Conservation (phyloP, 2,888 invertebrate species). For the Siphonodentalium dalli region DNA sequence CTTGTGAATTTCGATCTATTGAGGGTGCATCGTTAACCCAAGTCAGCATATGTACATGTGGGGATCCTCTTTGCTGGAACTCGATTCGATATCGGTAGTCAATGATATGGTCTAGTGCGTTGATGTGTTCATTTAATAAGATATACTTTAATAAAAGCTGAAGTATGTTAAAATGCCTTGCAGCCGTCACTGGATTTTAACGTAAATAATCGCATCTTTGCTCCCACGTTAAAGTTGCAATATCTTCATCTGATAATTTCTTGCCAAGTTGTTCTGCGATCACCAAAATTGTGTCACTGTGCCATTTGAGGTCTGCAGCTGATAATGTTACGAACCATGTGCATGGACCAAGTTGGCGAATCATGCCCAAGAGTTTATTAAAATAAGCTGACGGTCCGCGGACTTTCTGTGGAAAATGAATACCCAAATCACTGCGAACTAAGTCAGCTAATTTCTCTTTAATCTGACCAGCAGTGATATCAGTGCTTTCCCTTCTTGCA, state of each 20-base stretch:
- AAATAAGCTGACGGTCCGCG: constrained; percentile 34
- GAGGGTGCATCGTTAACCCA: constrained; percentile 33
- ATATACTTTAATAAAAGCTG: constrained; percentile 26
- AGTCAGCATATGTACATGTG: constrained; percentile 34
- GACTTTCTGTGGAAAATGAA: constrained; percentile 30
- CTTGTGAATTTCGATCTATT: constrained; percentile 20
- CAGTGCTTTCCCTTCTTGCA: no score
- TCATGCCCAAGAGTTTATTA: constrained; percentile 35
- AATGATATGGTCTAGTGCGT: constrained; percentile 28
- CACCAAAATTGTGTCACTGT: constrained; percentile 31
- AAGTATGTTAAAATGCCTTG: constrained; percentile 35
- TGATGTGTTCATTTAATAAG: constrained; percentile 16
- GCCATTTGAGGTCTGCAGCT: constrained; percentile 41
- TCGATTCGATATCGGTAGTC: constrained; percentile 37
- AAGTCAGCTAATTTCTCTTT: constrained; percentile 15
- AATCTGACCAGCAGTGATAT: no score
- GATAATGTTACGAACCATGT: constrained; percentile 39
- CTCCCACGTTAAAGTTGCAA: constrained; percentile 24
- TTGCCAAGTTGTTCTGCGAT: constrained; percentile 29
- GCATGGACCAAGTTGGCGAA: constrained; percentile 38
- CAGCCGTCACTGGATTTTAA: constrained; percentile 38
- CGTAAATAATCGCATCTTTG: constrained; percentile 24
- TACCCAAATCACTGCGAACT: constrained; percentile 22
- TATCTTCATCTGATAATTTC: constrained; percentile 15
- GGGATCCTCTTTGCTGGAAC: constrained; percentile 37